A percentile compares a stretch with the other conserved stretches of the same genome.
Evolutionary conservation across 2,113 vertebrate genomes (phyloP).

Genomic region (Arvicanthis niloticus): DNA sequence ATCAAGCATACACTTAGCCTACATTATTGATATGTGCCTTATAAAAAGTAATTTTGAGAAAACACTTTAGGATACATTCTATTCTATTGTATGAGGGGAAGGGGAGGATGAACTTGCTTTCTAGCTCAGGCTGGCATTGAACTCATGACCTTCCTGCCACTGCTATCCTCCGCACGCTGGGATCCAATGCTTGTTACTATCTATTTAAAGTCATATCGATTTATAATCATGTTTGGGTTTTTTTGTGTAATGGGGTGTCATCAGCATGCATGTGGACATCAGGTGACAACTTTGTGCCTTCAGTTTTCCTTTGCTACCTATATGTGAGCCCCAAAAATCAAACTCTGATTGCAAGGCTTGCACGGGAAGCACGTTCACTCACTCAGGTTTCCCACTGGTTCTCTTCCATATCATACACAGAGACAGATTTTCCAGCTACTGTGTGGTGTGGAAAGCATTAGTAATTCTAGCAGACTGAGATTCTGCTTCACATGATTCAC

Average conservation of each 20-base stretch:
- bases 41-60: slow-evolving; percentile 18
- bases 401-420: not conserved
- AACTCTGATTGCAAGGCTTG: not conserved
- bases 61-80: slow-evolving; percentile 38
- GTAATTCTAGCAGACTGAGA: not conserved
- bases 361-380: not conserved
- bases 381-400: not conserved
- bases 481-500: too few relatives aligned
- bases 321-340: not conserved
- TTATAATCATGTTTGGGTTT: too few relatives aligned
- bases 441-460: not conserved
- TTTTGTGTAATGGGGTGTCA: too few relatives aligned
- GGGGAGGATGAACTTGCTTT: not conserved
- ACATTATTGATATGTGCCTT: not conserved
- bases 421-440: slow-evolving; percentile 31
- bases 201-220: not conserved
- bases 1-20: not conserved
- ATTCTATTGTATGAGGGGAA: not conserved
- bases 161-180: not conserved
- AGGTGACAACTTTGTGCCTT: not conserved
- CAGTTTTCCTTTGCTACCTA: not conserved
- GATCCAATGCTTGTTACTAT: too few relatives aligned
- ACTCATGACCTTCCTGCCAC: not conserved
- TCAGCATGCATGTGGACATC: not conserved
- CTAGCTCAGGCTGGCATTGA: not conserved